Evolutionary conservation across 2,888 invertebrate genomes (phyloP).

Genomic region (Zeuzera pyrina): DNA sequence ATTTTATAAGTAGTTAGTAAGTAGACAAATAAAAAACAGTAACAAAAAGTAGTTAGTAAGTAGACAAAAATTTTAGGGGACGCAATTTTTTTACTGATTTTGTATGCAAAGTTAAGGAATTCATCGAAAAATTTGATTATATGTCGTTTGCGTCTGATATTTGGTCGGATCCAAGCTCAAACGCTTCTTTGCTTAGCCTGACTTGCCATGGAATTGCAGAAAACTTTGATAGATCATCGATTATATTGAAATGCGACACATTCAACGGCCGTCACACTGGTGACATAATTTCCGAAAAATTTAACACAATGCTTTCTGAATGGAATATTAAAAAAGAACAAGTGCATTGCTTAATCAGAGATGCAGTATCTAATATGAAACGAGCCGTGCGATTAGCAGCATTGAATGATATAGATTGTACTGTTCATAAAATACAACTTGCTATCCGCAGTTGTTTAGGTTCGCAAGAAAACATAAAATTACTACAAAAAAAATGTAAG

Average conservation of each 20-base stretch:
- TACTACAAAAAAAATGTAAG: too few relatives aligned
- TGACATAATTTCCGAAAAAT: slow-evolving; percentile 21
- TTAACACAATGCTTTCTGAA: slow-evolving; percentile 19
- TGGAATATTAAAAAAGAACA: slow-evolving; percentile 19
- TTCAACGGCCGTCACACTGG: slow-evolving; percentile 20
- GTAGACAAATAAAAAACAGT: too few relatives aligned
- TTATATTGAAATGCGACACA: slow-evolving; percentile 15
- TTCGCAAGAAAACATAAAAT: too few relatives aligned
- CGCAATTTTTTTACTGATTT: slow-evolving; percentile 18
- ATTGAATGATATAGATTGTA: too few relatives aligned
- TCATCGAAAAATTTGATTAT: slow-evolving; percentile 17
- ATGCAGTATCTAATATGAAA: slow-evolving; percentile 16
- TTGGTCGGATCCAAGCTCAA: slow-evolving; percentile 10
- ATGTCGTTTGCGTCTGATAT: slow-evolving; percentile 21
- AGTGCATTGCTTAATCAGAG: slow-evolving; percentile 18
- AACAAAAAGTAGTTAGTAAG: too few relatives aligned
- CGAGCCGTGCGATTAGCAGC: too few relatives aligned
- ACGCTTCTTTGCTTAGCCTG: slow-evolving; percentile 16
- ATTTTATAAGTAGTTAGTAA: too few relatives aligned
- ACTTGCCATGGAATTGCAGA: slow-evolving; percentile 17
- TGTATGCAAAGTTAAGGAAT: slow-evolving; percentile 18
- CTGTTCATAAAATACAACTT: too few relatives aligned
- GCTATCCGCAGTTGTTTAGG: too few relatives aligned
- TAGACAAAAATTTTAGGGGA: too few relatives aligned
- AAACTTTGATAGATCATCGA: slow-evolving; percentile 17